Evolutionary conservation across 2,888 invertebrate species (phyloP), one percentile per base, ranked within the genome.

Genomic region (Trichogramma evanescens): DNA sequence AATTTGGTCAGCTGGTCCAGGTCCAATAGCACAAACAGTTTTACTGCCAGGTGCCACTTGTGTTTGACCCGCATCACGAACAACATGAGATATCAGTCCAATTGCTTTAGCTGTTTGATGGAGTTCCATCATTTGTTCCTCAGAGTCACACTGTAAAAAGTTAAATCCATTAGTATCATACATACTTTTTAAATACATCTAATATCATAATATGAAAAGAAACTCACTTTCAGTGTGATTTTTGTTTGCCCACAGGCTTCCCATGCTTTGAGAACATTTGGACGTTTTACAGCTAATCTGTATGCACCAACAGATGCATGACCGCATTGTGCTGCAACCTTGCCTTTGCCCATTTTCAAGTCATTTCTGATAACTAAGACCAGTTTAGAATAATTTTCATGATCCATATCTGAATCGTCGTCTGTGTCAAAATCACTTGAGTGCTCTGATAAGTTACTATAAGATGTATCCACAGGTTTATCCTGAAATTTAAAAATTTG

Each of bases 21-120:
- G 97, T n/a, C 97, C 97, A 57, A 97, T 83, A 1, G 93, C 95
- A 59, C 95, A 81, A 1, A 96, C 95, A 60, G 97, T 97, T 71
- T 86, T 84, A 7, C 93, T 89, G 66, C 95, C 95, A 1, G 90
- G 85, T 52, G 89, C 88, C 65, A 97, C 89, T 80, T 97, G 95
- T 5, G 96, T 97, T 67, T 92, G 86, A 2, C 97, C 97, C 4
- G 96, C 96, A 80, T 97, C 96, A 65, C 86, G 82, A 63, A 97
- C 88, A 41, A 93, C 74, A 63, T 88, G 87, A 8, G 88, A 85
- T 45, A 89, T 80, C 0, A 96, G 79, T 42, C 90, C 89, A 62
- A 83, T 74, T 42, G 83, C 80, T 68, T 83, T 86, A 0, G 95
- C 95, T 64, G 84, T 81, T 56, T 82, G 82, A 48, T 85, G 83